A percentile compares a stretch with the other conserved stretches of the same genome.
Conservation (phyloP, 2,113 vertebrate genomes). For the Peromyscus polionotus region DNA sequence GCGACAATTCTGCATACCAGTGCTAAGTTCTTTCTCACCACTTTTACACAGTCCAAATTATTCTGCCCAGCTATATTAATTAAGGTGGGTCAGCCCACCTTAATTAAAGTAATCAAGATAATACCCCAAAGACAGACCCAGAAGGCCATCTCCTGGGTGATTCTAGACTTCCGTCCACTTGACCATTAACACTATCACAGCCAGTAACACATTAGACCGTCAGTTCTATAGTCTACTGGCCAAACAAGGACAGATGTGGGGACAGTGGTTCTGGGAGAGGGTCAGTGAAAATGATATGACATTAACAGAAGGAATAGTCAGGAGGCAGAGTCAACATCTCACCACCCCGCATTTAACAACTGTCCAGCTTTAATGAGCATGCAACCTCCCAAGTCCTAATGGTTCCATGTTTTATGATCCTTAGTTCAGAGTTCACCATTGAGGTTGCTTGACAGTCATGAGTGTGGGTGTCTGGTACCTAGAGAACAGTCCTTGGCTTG, state of each 20-base stretch:
- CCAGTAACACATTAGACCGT: background rate
- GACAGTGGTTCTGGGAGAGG: background rate
- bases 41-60: background rate
- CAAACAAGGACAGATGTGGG: background rate
- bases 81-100: background rate
- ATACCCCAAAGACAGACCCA: too few relatives aligned
- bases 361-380: background rate
- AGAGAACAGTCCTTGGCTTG: background rate
- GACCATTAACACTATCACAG: background rate
- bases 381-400: background rate
- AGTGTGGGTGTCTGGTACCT: background rate
- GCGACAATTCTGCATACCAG: background rate
- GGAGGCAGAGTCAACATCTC: background rate
- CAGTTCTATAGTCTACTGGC: background rate
- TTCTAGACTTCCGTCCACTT: background rate
- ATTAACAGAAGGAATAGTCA: background rate
- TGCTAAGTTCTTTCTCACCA: too few relatives aligned
- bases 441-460: accelerated
- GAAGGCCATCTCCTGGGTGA: background rate
- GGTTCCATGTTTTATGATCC: background rate
- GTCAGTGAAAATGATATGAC: background rate
- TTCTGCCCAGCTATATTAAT: background rate
- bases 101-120: background rate
- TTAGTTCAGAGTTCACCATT: background rate
- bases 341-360: background rate